Evolutionary conservation across 1,140 invertebrate species (phyloP).

Genomic region (Microplitis demolitor): DNA sequence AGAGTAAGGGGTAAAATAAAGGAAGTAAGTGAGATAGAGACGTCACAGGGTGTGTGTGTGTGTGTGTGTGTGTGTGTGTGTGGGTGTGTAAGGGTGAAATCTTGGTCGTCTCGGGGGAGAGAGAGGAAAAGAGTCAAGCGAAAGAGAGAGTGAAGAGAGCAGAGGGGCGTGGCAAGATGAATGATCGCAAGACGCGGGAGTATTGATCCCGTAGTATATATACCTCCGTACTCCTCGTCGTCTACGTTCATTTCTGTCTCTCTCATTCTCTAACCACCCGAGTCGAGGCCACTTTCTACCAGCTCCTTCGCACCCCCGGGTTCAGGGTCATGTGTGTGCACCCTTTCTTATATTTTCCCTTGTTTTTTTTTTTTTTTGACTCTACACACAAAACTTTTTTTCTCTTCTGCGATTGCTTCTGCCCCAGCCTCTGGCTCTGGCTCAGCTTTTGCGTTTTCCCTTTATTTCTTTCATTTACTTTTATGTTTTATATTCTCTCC

Average conservation of each 20-base stretch:
- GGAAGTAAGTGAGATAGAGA: conserved; percentile 7
- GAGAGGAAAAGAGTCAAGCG: conserved; percentile 20
- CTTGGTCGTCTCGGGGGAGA: not conserved
- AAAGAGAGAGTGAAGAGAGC: conserved; percentile 47
- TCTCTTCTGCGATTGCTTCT: not conserved
- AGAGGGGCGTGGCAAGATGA: conserved; percentile 64
- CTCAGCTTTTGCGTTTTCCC: not conserved
- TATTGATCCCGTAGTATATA: conserved; percentile 58
- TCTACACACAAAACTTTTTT: not conserved
- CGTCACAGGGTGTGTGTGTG: not conserved
- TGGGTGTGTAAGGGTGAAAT: not conserved
- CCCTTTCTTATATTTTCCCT: conserved; percentile 28
- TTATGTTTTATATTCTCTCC: conserved; percentile 20
- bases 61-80: not conserved
- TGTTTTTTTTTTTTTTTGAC: conserved; percentile 11
- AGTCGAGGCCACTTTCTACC: conserved; percentile 20
- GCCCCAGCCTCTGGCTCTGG: not conserved
- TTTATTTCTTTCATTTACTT: conserved; percentile 27
- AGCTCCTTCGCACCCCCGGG: conserved; percentile 42
- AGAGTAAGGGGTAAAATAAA: too few relatives aligned
- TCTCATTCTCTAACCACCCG: conserved; percentile 34
- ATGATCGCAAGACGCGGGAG: conserved; percentile 63
- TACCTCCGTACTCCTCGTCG: conserved; percentile 16
- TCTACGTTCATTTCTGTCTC: conserved; percentile 36
- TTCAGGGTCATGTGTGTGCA: conserved; percentile 58